Evolutionary conservation across 2,888 invertebrate genomes (phyloP), one percentile per base, ranked within the genome.

Genomic region (Atethmia centrago): DNA sequence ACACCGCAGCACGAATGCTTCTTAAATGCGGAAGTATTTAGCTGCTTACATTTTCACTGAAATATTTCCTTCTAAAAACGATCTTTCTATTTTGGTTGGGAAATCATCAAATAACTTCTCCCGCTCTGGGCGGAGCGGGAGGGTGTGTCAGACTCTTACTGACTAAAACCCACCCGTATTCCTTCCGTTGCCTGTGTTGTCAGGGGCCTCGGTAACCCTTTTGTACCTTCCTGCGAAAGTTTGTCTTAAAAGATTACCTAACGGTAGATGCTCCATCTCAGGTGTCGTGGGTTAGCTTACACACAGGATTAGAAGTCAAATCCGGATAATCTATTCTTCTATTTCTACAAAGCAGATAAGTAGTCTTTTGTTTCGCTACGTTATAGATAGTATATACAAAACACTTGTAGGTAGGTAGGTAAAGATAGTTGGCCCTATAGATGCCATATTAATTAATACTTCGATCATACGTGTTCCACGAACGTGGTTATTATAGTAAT

Each of bases 401-500:
- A 47, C 3, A 56, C 3, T 31, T 49, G 31, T 21, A 8, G n/a
- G 1, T 19, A 51, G 28, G n/a, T 14, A 42, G n/a, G 12, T 21
- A n/a, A 19, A 47, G 28, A 28, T 76, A 14, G 25, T 19, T 36
- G 31, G 21, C 36, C 7, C 14, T 58, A 25, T 42, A 47, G 31
- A 64, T 47, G 16, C 53, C 51, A 58, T n/a, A 58, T 66, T 31
- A 77, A 78, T 78, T 73, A 77, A 71, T 76, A 72, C 71, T 40
- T 80, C n/a, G 31, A 66, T 77, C n/a, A 49, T 76, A 76, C 25
- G 45, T 69, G 64, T 81, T 74, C 74, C 55, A 67, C 56, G 78
- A 80, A 85, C 74, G 78, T 74, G 78, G 87, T 90, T 88, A 93
- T 93, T 93, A 94, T 88, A 81, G 83, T 93, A 93, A 94, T 93